Evolutionary conservation across 2,797 vertebrate species (phyloP).

Genomic region (Zalophus californianus): DNA sequence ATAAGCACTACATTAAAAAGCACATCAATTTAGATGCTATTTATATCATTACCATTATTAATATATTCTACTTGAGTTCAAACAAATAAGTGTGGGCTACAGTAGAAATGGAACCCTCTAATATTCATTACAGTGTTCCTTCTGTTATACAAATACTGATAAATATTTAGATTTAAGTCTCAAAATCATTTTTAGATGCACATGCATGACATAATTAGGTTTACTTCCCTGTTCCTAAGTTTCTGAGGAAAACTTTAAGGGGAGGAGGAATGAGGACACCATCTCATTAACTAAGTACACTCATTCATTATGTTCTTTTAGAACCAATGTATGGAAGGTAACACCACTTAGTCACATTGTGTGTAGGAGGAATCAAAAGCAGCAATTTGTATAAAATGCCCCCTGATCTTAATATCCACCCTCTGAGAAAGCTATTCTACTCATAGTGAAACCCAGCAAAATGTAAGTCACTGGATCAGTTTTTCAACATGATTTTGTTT

Average conservation of each 20-base stretch:
- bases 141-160: not conserved
- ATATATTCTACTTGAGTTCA: not conserved
- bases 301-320: constrained; percentile 32
- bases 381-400: not conserved
- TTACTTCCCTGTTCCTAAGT: not conserved
- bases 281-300: constrained; percentile 5
- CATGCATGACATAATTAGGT: not conserved
- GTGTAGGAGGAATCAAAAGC: constrained; percentile 65
- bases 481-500: constrained; percentile 51
- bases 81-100: not conserved
- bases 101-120: not conserved
- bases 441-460: constrained; percentile 15
- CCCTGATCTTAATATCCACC: constrained; percentile 15
- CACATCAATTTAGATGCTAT: not conserved
- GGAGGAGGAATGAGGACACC: not conserved
- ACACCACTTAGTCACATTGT: constrained; percentile 48
- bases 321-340: not conserved
- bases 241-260: not conserved
- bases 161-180: not conserved
- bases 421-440: constrained; percentile 12
- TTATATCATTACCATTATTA: not conserved
- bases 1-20: not conserved
- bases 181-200: not conserved
- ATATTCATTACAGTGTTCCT: not conserved
- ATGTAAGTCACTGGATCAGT: constrained; percentile 32